Percentiles rank a stretch among this genome's conserved stretches.
Evolutionary conservation across 1,140 invertebrate genomes (phyloP).

Genomic region (Hylaeus volcanicus): DNA sequence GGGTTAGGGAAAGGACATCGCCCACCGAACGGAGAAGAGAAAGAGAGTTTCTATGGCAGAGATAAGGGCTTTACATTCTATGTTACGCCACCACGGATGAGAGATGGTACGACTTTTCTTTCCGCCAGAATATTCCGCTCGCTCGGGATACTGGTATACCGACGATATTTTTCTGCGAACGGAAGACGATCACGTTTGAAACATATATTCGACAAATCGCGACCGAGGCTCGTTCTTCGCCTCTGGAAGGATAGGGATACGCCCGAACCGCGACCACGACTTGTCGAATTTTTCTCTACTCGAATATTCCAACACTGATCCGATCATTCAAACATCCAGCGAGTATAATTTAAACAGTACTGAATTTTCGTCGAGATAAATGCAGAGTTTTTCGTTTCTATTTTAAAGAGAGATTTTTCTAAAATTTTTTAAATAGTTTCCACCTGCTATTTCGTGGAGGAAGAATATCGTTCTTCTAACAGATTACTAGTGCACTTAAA

Average conservation of each 20-base stretch:
- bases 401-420: too few relatives aligned
- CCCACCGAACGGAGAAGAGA: background rate
- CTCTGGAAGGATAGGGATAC: background rate
- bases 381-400: too few relatives aligned
- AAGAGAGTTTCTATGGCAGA: conserved; percentile 33
- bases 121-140: conserved; percentile 61
- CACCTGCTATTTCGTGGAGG: too few relatives aligned
- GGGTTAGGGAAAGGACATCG: background rate
- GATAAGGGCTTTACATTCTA: conserved; percentile 61
- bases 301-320: background rate
- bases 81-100: conserved; percentile 55
- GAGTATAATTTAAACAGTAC: too few relatives aligned
- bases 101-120: conserved; percentile 63
- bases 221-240: conserved; percentile 7
- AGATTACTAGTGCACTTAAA: too few relatives aligned
- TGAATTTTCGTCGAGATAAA: too few relatives aligned
- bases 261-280: background rate
- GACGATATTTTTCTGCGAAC: conserved; percentile 50
- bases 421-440: too few relatives aligned
- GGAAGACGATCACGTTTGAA: conserved; percentile 44
- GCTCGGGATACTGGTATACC: conserved; percentile 60
- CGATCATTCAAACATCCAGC: too few relatives aligned
- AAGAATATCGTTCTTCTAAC: too few relatives aligned
- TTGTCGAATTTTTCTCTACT: background rate
- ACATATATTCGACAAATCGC: conserved; percentile 57